Base-by-base conservation (phyloP, 2,797 vertebrate genomes). In the Pogoniulus pusillus region DNA sequence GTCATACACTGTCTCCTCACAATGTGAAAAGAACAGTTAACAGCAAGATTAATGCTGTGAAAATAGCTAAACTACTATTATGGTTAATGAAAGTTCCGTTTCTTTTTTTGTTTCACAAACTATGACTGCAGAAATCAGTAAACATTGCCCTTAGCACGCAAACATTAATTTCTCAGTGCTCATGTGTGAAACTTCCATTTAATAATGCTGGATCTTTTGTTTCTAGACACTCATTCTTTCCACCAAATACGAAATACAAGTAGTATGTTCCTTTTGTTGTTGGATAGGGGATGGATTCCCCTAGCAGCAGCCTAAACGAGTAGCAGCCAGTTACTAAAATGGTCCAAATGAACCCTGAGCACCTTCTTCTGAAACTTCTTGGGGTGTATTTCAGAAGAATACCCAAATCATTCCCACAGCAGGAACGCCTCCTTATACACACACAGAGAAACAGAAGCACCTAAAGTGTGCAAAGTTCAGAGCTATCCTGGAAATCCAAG, bases 1-100 rank as follows among this genome's bases (percentile, higher is more conserved):
- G 63, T 95, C 90, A 94, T 37, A 60, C 69, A 54, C 70, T 92
- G 83, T 68, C 79, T 94, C 55, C 47, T 79, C 37, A 82, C 65
- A 41, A 68, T 75, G 62, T 70, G 60, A 93, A 93, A 94, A 91
- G 82, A 93, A 89, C 63, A 89, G 87, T 73, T 87, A 92, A 77
- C 79, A 87, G 66, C 47, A 87, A 91, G 80, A 94, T 70, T 70
- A 96, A 90, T 75, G 49, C 83, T 58, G 41, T 41, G 82, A 89
- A 93, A 93, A 89, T 34, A 90, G 49, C 76, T 90, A 58, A 87
- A 72, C 79, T 85, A 70, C 79, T 51, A 81, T 63, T 85, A 89
- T 0, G 2, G 63, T 34, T 93, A 94, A 91, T 70, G 70, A 91
- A 93, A 85, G 53, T 75, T 85, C 58, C 89, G 69, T 59, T 71